Conservation (phyloP, 2,888 invertebrate genomes). For the Anthrax anthrax region DNA sequence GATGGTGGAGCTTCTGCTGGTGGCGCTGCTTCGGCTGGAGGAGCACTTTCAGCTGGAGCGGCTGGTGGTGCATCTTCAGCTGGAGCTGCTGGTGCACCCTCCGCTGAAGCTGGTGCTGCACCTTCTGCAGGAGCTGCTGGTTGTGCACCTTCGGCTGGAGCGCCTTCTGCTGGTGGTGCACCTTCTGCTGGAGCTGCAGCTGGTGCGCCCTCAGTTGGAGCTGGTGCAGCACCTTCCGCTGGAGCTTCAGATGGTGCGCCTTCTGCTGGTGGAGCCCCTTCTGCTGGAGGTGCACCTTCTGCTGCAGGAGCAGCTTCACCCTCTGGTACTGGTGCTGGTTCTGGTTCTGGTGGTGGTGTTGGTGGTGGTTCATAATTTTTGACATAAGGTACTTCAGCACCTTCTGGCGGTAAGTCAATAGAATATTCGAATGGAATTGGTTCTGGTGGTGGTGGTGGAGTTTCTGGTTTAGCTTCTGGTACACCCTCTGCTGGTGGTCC, state of each 20-base stretch:
- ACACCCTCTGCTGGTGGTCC: slow-evolving; percentile 20
- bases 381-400: slow-evolving; percentile 35
- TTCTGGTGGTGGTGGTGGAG: slow-evolving; percentile 28
- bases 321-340: slow-evolving; percentile 21
- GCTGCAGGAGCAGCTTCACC: slow-evolving; percentile 17
- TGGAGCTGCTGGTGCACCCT: slow-evolving; percentile 22
- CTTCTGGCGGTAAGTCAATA: slow-evolving; percentile 33
- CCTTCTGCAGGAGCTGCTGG: slow-evolving; percentile 21
- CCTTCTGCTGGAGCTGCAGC: slow-evolving; percentile 14
- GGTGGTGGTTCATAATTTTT: slow-evolving; percentile 34
- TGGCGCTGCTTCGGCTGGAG: slow-evolving; percentile 12
- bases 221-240: slow-evolving; percentile 15
- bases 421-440: slow-evolving; percentile 35
- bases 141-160: slow-evolving; percentile 23
- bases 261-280: slow-evolving; percentile 23
- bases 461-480: slow-evolving; percentile 17
- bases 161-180: slow-evolving; percentile 11
- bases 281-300: slow-evolving; percentile 22
- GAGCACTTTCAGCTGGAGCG: slow-evolving; percentile 10
- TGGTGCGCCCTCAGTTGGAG: slow-evolving; percentile 16
- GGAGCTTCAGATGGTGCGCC: slow-evolving; percentile 17
- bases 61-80: slow-evolving; percentile 17
- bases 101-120: slow-evolving; percentile 17
- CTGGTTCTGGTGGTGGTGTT: slow-evolving; percentile 25
- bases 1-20: slow-evolving; percentile 13